Evolutionary conservation across 1,140 invertebrate species (phyloP).

Genomic region (Anthonomus grandis): DNA sequence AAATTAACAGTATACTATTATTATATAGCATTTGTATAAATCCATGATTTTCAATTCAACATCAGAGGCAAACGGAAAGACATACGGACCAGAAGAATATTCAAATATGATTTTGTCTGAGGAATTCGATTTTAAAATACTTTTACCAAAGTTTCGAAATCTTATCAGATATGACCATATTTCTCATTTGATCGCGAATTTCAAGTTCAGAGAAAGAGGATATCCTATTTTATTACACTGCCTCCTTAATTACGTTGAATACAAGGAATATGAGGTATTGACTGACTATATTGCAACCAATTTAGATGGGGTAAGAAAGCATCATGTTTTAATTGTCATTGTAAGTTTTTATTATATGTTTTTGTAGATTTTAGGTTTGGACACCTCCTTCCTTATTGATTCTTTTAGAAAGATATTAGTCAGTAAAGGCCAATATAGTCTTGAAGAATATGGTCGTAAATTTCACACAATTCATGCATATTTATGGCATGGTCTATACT

Average conservation of each 20-base stretch:
- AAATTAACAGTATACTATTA: not conserved
- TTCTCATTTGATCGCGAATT: slow-evolving; percentile 18
- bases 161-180: slow-evolving; percentile 27
- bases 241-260: slow-evolving; percentile 24
- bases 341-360: not conserved
- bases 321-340: too few species aligned
- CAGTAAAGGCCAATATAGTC: slow-evolving; percentile 10
- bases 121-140: slow-evolving; percentile 26
- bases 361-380: slow-evolving; percentile 14
- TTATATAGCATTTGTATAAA: slow-evolving; percentile 29
- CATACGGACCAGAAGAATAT: slow-evolving; percentile 26
- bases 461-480: slow-evolving; percentile 11
- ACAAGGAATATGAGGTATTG: slow-evolving; percentile 21
- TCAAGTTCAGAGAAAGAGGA: slow-evolving; percentile 22
- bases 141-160: slow-evolving; percentile 22
- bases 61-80: slow-evolving; percentile 9
- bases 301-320: slow-evolving; percentile 15
- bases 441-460: slow-evolving; percentile 8
- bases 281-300: slow-evolving; percentile 24
- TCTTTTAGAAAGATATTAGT: slow-evolving; percentile 11
- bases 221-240: slow-evolving; percentile 19
- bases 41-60: slow-evolving; percentile 15
- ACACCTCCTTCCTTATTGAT: slow-evolving; percentile 1
- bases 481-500: slow-evolving; percentile 13
- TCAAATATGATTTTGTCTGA: slow-evolving; percentile 24